Base-by-base conservation (phyloP, 2,113 vertebrate species). In the Cyanoliseus patagonus region DNA sequence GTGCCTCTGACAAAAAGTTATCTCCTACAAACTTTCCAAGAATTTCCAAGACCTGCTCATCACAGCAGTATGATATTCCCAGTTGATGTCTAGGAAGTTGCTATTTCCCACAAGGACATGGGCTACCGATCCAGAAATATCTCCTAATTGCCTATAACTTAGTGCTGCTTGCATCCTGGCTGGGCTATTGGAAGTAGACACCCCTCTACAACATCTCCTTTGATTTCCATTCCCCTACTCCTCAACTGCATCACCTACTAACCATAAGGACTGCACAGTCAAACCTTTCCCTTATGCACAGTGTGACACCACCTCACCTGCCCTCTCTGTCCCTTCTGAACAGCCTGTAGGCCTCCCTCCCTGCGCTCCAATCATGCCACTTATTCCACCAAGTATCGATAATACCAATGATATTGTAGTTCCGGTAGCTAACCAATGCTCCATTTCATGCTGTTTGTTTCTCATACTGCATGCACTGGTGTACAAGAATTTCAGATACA, bases 401-500 rank as follows among this genome's bases (percentile, higher is more conserved):
- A 46, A 13, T 30, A 62, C 27, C 33, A 52, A 28, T 11, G 33
- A 10, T 6, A 25, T 4, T 6, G 1, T 31, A 27, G 20, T 22
- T 59, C 52, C 33, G 37, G 33, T 12, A 75, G 33, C 44, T 52
- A 15, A 59, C 18, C 68, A 35, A 35, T 3, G 6, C 23, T 89
- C 20, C 44, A 59, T 61, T 35, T 83, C 52, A 46, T 24, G 30
- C 44, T n/a, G 62, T 17, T 31, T 23, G 10, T 49, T 68, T 46
- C 52, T 76, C 39, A 28, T 23, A 62, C 52, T n/a, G 37, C 0
- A 0, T 28, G 19, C 5, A 2, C 1, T 13, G 33, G 8, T 42
- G 5, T 44, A 61, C 6, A 39, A 52, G 28, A 24, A 67, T 23
- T 49, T 42, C 30, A 33, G 23, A 44, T 22, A 51, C 0, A 1